Evolutionary conservation across 2,797 vertebrate species (phyloP), one percentile per base, ranked within the genome.

Genomic region (Trematomus bernacchii): DNA sequence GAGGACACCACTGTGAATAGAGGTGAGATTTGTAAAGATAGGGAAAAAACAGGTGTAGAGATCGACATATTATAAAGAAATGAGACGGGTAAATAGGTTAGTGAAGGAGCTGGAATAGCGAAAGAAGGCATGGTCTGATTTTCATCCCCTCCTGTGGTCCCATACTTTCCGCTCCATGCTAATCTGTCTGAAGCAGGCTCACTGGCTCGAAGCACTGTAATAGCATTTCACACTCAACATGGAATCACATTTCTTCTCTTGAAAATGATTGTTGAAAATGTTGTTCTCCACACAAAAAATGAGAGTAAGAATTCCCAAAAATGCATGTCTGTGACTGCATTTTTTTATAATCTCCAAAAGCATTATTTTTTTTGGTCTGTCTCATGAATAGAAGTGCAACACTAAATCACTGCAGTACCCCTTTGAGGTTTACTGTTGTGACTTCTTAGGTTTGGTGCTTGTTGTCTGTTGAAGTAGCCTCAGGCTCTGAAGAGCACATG

Each of bases 241-340:
- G 68, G 60, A 86, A 87, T 83, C 80, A 82, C 76, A 90, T 92
- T 91, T 87, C 83, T 75, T 79, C 69, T 67, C 72, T 83, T 83
- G 59, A 71, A 91, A 87, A 87, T 86, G 52, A 85, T 77, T 73
- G 76, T 71, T 77, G 73, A 86, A 78, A 87, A 69, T 81, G 76
- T 63, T 76, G 21, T 76, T 83, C 64, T 81, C 67, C 60, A 52
- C 79, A 72, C 51, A 46, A 54, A 77, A 19, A 63, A 40, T 6
- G 30, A 46, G 3, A 63, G 44, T 51, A 44, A 46, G n/a, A 58
- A 64, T 61, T 66, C 10, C 6, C 64, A 33, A 55, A 57, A 61
- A 33, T 16, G 16, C 9, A 59, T 37, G 44, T 59, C 43, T 65
- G 43, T 69, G 76, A 66, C 53, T 19, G 37, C 69, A 51, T 44